Base-by-base conservation (phyloP, 2,113 vertebrate genomes). In the Nyctereutes procyonoides region DNA sequence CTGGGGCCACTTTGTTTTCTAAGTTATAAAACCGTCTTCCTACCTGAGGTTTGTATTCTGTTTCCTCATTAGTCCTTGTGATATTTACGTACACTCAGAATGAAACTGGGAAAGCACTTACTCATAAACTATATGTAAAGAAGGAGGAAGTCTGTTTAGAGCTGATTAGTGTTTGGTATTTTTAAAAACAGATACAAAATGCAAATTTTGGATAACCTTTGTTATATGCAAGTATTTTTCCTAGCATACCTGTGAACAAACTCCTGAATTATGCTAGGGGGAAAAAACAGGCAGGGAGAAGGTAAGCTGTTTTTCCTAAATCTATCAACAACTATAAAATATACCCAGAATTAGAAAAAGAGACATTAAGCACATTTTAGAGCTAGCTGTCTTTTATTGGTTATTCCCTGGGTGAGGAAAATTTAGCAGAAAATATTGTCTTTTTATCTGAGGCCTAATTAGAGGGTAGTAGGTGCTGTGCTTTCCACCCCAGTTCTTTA, bases 141-240 rank as follows among this genome's bases (percentile, higher is more conserved):
- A 82, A 91, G 89, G 55, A 82, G 26, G 28, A 88, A 62, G 28
- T 87, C 58, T 65, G 1, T 94, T 96, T 93, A 90, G 62, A 90
- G 65, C 12, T 55, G 38, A 88, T 90, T 88, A 51, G 10, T 90
- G 11, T 73, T 93, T 89, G 63, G 13, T 96, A 62, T 74, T 91
- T 88, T 77, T 90, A 90, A 35, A 69, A 69, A 56, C 56, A 76
- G 30, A 76, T 83, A 76, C 24, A 94, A 85, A 91, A 92, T 83
- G 13, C 14, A 95, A 38, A 60, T 51, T 71, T 88, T 87, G 60
- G 5, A 67, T 74, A 90, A 77, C 20, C 28, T 80, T 93, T 67
- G 56, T 80, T 30, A 15, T 83, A 22, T 81, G 20, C 35, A 67
- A 43, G 2, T 95, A 55, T 74, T 79, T 74, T 95, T 93, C 53